These are phyloP conservation scores for Daubentonia madagascariensis DNA, from an alignment of 2,113 vertebrate species.

Conservation along the genomic window DNA sequence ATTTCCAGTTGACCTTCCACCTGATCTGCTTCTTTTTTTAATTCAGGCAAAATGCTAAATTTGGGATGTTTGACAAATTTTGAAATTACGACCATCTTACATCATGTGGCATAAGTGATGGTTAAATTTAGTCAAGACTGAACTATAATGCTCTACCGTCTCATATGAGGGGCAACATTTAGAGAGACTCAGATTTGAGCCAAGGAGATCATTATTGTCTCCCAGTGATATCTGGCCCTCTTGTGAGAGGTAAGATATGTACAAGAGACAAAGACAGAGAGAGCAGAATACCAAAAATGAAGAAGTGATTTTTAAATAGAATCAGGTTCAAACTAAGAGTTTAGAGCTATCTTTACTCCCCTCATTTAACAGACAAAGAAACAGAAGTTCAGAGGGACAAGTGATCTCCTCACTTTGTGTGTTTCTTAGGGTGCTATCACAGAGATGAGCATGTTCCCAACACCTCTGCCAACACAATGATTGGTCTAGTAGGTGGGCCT, in stretches of 20 bases:
- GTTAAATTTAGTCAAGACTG: not conserved
- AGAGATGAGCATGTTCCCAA: not conserved
- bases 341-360: not conserved
- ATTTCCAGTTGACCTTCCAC: not conserved
- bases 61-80: not conserved
- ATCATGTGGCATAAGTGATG: not conserved
- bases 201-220: not conserved
- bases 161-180: not conserved
- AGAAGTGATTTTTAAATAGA: not conserved
- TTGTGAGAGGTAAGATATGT: not conserved
- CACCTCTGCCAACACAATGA: not conserved
- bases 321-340: not conserved
- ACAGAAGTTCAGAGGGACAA: not conserved
- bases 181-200: not conserved
- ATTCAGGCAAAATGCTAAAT: not conserved
- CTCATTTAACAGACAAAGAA: not conserved
- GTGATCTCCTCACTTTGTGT: not conserved
- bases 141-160: not conserved
- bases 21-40: not conserved
- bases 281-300: not conserved
- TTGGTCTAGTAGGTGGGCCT: not conserved
- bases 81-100: not conserved
- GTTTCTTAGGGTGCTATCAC: not conserved
- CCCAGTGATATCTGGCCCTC: not conserved
- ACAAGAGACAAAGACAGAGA: not conserved